Evolutionary conservation across 2,113 vertebrate species (phyloP).

Genomic region (Columba livia): DNA sequence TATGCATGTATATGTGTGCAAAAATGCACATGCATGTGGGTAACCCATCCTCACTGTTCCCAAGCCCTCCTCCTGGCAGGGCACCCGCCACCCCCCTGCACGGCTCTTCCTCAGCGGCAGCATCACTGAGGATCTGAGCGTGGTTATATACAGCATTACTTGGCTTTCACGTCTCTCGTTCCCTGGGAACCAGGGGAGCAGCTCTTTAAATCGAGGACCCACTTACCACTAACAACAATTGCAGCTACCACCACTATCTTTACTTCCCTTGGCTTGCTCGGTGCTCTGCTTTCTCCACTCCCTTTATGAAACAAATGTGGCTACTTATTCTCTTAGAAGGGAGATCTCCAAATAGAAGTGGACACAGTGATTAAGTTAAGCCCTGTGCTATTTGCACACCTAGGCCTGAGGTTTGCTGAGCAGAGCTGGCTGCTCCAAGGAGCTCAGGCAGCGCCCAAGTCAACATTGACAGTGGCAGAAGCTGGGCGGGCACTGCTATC

Average conservation of each 20-base stretch:
- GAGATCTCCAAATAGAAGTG: neutral
- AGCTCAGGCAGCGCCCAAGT: neutral
- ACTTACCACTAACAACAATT: neutral
- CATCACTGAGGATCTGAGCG: rapidly evolving
- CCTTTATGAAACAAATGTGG: neutral
- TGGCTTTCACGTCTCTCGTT: neutral
- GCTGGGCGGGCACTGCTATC: neutral
- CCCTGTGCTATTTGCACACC: neutral
- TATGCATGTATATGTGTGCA: no score
- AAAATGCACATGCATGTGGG: rapidly evolving
- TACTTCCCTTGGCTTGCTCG: neutral
- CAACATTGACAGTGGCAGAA: neutral
- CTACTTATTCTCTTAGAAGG: neutral
- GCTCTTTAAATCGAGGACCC: neutral
- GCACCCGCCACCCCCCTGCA: rapidly evolving
- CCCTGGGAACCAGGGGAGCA: neutral
- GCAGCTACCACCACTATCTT: neutral
- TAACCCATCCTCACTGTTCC: no score
- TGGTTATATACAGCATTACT: no score
- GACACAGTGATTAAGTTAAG: neutral
- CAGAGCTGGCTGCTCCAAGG: neutral
- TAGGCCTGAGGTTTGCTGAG: neutral
- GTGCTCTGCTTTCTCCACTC: neutral
- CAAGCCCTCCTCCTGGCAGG: neutral
- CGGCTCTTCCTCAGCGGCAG: neutral